Conservation (phyloP, 92 coral and sea anemone species). For the Phenganax marumi region DNA sequence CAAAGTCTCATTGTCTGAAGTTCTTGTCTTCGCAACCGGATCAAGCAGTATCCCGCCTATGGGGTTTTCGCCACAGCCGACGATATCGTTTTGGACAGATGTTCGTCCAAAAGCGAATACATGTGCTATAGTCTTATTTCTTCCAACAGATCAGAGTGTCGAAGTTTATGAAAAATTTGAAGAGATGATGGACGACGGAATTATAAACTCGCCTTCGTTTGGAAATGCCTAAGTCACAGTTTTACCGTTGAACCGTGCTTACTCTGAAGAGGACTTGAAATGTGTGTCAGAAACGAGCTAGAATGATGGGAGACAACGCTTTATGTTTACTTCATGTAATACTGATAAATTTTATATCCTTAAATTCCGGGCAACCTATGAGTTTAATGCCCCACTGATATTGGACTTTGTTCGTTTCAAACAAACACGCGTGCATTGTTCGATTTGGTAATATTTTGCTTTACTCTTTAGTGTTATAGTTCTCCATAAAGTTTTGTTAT, state of each 20-base stretch:
- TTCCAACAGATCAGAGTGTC: background rate
- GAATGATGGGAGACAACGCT: no score
- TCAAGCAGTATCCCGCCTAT: conserved; percentile 31
- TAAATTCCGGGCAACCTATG: no score
- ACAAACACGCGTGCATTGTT: no score
- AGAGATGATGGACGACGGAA: conserved; percentile 18
- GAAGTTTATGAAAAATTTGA: conserved; percentile 1
- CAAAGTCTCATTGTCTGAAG: background rate
- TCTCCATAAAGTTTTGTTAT: no score
- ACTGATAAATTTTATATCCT: no score
- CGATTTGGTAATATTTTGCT: no score
- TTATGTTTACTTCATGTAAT: no score
- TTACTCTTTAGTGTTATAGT: no score
- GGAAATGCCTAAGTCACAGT: background rate
- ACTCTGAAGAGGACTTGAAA: no score
- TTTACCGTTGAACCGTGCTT: background rate
- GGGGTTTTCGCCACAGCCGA: conserved; percentile 29
- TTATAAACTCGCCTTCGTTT: background rate
- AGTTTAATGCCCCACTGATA: no score
- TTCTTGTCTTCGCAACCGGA: conserved; percentile 34
- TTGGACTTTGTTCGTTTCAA: no score
- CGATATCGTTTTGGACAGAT: background rate
- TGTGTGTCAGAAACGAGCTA: background rate
- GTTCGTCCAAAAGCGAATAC: conserved; percentile 15
- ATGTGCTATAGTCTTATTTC: conserved; percentile 18